A percentile compares a stretch with the other conserved stretches of the same genome.
These are phyloP conservation scores for Fragum whitleyi DNA, from an alignment of 2,888 invertebrate genomes.

Conservation along the genomic window DNA sequence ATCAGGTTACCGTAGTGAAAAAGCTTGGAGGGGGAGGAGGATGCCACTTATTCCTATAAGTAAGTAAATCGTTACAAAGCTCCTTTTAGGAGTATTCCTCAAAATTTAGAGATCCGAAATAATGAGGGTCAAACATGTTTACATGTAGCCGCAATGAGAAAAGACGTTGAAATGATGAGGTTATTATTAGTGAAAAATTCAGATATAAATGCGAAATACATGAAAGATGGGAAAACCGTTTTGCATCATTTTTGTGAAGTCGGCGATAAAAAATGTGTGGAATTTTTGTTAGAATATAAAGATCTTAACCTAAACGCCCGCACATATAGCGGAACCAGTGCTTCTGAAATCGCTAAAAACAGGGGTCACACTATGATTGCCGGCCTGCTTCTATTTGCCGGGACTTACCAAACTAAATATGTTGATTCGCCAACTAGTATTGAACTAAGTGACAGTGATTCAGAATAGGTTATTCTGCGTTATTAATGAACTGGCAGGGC, in stretches of 20 bases:
- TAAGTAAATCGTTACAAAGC: slow-evolving; percentile 48
- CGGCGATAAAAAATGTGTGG: slow-evolving; percentile 29
- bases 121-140: slow-evolving; percentile 48
- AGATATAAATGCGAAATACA: slow-evolving; percentile 43
- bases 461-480: not conserved
- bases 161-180: slow-evolving; percentile 43
- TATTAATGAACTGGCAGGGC: too few species aligned
- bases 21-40: too few species aligned
- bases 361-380: slow-evolving; percentile 19
- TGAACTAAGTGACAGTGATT: slow-evolving; percentile 17
- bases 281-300: slow-evolving; percentile 23
- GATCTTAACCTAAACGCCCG: slow-evolving; percentile 37
- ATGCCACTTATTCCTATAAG: too few species aligned
- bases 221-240: slow-evolving; percentile 49
- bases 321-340: slow-evolving; percentile 46
- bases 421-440: not conserved
- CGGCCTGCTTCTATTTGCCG: slow-evolving; percentile 5
- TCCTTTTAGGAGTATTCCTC: slow-evolving; percentile 47
- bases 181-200: slow-evolving; percentile 39
- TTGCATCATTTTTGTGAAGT: slow-evolving; percentile 50
- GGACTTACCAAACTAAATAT: not conserved
- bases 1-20: too few species aligned
- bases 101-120: slow-evolving; percentile 45
- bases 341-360: slow-evolving; percentile 37
- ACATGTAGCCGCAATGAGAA: slow-evolving; percentile 42